These are phyloP conservation scores for Falco columbarius DNA, from an alignment of 2,797 vertebrate species.

Conservation along the genomic window DNA sequence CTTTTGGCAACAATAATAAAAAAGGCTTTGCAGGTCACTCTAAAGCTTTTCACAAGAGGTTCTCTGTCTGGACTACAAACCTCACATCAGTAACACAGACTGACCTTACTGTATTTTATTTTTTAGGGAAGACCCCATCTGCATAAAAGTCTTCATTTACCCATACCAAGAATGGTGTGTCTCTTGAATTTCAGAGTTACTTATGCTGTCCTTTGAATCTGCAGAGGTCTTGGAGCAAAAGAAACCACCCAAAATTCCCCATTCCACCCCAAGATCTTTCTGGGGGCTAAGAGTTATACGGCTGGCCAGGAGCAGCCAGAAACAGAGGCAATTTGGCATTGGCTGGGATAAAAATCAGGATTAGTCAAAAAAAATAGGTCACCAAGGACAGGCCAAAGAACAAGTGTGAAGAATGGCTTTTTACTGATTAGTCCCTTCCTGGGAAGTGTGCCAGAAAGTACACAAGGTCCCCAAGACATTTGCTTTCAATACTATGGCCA, in stretches of 20 bases:
- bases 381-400: slow-evolving; percentile 31
- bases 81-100: neutral
- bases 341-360: slow-evolving; percentile 18
- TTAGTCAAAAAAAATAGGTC: slow-evolving; percentile 44
- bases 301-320: neutral
- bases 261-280: neutral
- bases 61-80: neutral
- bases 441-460: neutral
- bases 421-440: slow-evolving; percentile 22
- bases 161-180: neutral
- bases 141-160: neutral
- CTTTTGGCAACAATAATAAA: slow-evolving; percentile 46
- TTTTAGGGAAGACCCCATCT: neutral
- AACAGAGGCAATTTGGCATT: neutral
- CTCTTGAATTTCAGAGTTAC: neutral
- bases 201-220: neutral
- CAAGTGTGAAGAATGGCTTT: slow-evolving; percentile 4
- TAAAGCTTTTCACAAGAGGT: neutral
- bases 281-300: neutral
- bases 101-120: neutral
- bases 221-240: neutral
- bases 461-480: slow-evolving; percentile 18
- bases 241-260: neutral
- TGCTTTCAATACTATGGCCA: neutral
- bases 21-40: neutral